These are phyloP conservation scores for Papilio polyxenes DNA, from an alignment of 1,140 invertebrate genomes.

Conservation along the genomic window DNA sequence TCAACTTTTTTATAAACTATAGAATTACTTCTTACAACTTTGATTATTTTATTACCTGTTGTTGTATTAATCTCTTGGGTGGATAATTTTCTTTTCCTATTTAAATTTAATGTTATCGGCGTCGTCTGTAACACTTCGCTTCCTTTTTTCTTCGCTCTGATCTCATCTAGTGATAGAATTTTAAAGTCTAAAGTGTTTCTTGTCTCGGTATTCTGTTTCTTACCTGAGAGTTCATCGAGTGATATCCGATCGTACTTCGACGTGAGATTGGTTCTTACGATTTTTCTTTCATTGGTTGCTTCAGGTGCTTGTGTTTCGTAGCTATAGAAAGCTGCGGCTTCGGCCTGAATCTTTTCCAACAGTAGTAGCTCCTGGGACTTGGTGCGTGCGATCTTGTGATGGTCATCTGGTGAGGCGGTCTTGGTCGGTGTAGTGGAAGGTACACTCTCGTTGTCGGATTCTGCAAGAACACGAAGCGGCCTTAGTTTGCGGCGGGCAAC, in stretches of 20 bases:
- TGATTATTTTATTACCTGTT: constrained; percentile 72
- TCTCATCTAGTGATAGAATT: constrained; percentile 70
- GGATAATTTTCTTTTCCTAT: constrained; percentile 67
- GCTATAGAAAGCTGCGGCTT: constrained; percentile 84
- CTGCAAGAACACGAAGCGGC: constrained; percentile 84
- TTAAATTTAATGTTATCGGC: constrained; percentile 66
- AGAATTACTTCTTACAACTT: constrained; percentile 73
- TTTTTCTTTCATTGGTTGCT: constrained; percentile 57
- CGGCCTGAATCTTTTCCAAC: constrained; percentile 85
- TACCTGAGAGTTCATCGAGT: constrained; percentile 68
- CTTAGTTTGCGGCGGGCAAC: constrained; percentile 52
- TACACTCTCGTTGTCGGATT: constrained; percentile 86
- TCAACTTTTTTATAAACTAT: constrained; percentile 75
- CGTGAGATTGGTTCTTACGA: constrained; percentile 56
- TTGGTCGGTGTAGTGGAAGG: constrained; percentile 83
- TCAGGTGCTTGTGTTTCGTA: constrained; percentile 70
- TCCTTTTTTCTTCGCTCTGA: constrained; percentile 64
- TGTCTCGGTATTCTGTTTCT: constrained; percentile 51
- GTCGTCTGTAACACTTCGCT: constrained; percentile 59
- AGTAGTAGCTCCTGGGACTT: constrained; percentile 85
- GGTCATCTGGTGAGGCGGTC: constrained; percentile 54
- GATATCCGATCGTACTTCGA: constrained; percentile 67
- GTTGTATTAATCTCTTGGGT: constrained; percentile 71
- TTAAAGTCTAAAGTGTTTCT: constrained; percentile 68
- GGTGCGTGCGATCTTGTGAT: constrained; percentile 61